Evolutionary conservation across 2,888 invertebrate species (phyloP), one percentile per base, ranked within the genome.

Genomic region (Cheiracanthium punctorium): DNA sequence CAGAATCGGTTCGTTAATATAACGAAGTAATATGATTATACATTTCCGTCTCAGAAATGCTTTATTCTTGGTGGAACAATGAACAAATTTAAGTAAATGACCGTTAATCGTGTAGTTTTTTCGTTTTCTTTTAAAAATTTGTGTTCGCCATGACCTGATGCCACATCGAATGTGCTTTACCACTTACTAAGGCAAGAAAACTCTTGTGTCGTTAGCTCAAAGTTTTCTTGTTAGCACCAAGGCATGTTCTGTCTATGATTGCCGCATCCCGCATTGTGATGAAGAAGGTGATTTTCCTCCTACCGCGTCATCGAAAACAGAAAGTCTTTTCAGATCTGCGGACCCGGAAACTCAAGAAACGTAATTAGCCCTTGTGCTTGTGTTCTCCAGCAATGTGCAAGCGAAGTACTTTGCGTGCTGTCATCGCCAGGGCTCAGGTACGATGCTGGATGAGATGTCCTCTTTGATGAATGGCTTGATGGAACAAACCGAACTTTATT

Each of bases 401-500:
- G 75, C 70, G 30, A 75, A 67, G 73, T 73, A 43, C 81, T 69
- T 74, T 41, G 17, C 81, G 24, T 20, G 71, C 79, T 79, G 79
- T 79, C 79, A 79, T 79, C 79, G 79, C 73, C 43, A 65, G 73
- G 29, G 48, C 71, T 79, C 84, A 84, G 84, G 84, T 84, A 79
- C 33, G 84, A 79, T 79, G 65, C 69, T 69, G 74, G 84, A 79
- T 79, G 84, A 84, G 84, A 84, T 79, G 84, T 73, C 84, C 84
- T 73, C 52, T 43, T 65, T 84, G 79, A 84, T 84, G 84, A 84
- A 84, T 84, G 67, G 69, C 79, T 33, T 41, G 24, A n/a, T 17
- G 32, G 48, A 73, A 84, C 67, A 77, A 82, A 84, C 33, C 69
- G 52, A 72, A 33, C 73, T 73, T 84, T 67, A 74, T 79, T 84